Evolutionary conservation across 1,140 invertebrate genomes (phyloP).

Genomic region (Drosophila sechellia): DNA sequence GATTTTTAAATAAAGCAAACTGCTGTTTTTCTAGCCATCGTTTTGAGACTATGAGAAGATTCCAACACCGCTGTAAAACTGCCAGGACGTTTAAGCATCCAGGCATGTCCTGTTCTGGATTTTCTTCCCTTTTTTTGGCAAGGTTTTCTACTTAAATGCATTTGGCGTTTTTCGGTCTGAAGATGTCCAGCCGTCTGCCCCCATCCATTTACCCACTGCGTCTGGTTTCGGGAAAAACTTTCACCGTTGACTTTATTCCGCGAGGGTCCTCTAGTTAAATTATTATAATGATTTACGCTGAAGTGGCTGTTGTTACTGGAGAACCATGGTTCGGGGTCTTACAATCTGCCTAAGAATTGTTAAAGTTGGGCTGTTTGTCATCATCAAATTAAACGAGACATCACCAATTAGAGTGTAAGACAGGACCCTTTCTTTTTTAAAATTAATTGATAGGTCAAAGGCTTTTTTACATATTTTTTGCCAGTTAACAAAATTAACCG

Average conservation of each 20-base stretch:
- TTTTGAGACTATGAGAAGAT: conserved; percentile 16
- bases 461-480: too few relatives aligned
- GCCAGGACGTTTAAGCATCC: conserved; percentile 66
- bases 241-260: conserved; percentile 53
- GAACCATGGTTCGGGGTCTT: conserved; percentile 18
- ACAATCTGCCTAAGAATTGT: neutral
- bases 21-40: conserved; percentile 17
- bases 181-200: conserved; percentile 57
- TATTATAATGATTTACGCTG: conserved; percentile 73
- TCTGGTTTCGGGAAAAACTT: conserved; percentile 52
- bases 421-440: too few relatives aligned
- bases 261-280: conserved; percentile 53
- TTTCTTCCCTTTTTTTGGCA: conserved; percentile 31
- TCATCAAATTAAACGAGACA: neutral
- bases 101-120: conserved; percentile 29
- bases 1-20: conserved; percentile 63
- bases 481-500: too few relatives aligned
- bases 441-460: neutral
- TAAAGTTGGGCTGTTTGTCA: neutral
- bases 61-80: conserved; percentile 25
- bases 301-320: conserved; percentile 50
- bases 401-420: neutral
- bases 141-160: conserved; percentile 75
- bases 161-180: conserved; percentile 67
- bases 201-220: conserved; percentile 5